These are phyloP conservation scores for Cataglyphis livida DNA, from an alignment of 2,888 invertebrate species.

Conservation along the genomic window DNA sequence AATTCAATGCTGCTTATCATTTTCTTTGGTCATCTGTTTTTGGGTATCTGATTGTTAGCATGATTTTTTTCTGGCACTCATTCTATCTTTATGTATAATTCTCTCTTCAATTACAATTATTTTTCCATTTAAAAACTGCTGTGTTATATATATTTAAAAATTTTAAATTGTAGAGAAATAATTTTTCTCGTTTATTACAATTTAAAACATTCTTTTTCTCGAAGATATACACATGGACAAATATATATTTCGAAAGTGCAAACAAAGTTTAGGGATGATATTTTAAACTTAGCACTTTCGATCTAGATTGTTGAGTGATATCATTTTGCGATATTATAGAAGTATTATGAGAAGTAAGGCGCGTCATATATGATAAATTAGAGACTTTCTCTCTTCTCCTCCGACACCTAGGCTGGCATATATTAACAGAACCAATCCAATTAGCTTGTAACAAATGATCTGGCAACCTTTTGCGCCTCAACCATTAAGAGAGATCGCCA, in stretches of 20 bases:
- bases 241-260: not conserved
- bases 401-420: not conserved
- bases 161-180: not conserved
- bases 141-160: not conserved
- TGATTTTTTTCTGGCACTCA: not conserved
- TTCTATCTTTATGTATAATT: not conserved
- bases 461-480: not conserved
- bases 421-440: constrained; percentile 24
- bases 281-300: not conserved
- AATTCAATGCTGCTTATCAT: not conserved
- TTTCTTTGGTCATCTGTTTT: not conserved
- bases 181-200: not conserved
- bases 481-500: not conserved
- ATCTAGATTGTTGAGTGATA: not conserved
- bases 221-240: not conserved
- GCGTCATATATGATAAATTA: not conserved
- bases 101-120: not conserved
- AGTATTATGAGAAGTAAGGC: not conserved
- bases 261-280: not conserved
- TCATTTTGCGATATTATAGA: not conserved
- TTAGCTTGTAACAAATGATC: constrained; percentile 17
- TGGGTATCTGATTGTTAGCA: not conserved
- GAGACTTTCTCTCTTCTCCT: not conserved
- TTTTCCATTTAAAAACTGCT: not conserved
- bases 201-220: not conserved